Percentiles rank a stretch among this genome's conserved stretches.
Conservation (phyloP, 1,140 invertebrate species). For the Lordiphosa stackelbergi region DNA sequence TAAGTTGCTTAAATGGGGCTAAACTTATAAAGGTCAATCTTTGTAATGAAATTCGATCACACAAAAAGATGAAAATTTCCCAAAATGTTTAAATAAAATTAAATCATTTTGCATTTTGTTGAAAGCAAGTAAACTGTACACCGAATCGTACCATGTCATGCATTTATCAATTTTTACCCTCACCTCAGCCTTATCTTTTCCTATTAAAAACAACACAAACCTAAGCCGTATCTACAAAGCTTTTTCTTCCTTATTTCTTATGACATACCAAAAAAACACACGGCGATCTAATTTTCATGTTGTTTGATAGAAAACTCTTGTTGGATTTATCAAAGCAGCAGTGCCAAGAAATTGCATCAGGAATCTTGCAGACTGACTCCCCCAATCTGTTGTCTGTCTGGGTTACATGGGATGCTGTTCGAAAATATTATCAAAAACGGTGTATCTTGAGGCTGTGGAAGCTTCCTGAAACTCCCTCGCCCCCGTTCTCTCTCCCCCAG, state of each 20-base stretch:
- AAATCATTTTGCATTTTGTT: too few species aligned
- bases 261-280: conserved; percentile 27
- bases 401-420: conserved; percentile 33
- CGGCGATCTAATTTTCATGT: conserved; percentile 68
- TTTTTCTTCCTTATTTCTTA: conserved; percentile 34
- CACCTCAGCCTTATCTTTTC: too few species aligned
- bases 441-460: conserved; percentile 62
- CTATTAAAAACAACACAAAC: too few species aligned
- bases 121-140: too few species aligned
- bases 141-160: too few species aligned
- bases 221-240: background rate
- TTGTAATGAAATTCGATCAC: too few species aligned
- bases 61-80: too few species aligned
- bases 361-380: conserved; percentile 36
- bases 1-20: too few species aligned
- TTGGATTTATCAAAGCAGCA: conserved; percentile 59
- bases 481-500: conserved; percentile 29
- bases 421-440: conserved; percentile 70
- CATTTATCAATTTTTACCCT: too few species aligned
- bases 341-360: conserved; percentile 19
- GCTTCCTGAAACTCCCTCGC: conserved; percentile 63
- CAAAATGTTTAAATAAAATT: too few species aligned
- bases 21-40: too few species aligned
- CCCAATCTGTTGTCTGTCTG: conserved; percentile 17
- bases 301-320: conserved; percentile 68